Evolutionary conservation across 2,113 vertebrate species (phyloP).

Genomic region (Phycodurus eques): DNA sequence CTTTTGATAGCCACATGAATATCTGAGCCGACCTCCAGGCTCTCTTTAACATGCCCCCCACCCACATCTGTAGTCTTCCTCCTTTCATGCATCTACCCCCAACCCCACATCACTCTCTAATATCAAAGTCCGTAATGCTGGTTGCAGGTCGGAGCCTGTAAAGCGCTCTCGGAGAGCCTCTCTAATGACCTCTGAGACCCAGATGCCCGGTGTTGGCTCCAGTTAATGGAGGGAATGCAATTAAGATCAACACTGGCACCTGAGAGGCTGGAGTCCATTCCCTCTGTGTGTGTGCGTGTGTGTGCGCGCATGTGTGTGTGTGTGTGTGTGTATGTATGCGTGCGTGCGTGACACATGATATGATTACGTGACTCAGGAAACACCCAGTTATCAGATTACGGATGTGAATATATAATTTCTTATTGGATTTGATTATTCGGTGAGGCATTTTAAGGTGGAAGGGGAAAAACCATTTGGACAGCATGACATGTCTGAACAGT

Average conservation of each 20-base stretch:
- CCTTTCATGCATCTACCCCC: conserved; percentile 1
- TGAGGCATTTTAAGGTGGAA: not conserved
- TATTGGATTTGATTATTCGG: conserved; percentile 36
- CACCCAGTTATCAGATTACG: conserved; percentile 58
- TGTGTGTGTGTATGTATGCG: conserved; percentile 48
- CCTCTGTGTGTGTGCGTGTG: not conserved
- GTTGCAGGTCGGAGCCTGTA: conserved; percentile 24
- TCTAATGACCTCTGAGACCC: conserved; percentile 68
- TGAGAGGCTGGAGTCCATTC: conserved; percentile 54
- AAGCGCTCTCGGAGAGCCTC: conserved; percentile 40
- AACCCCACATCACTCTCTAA: conserved; percentile 3
- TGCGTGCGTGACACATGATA: conserved; percentile 63
- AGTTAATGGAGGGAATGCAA: conserved; percentile 75
- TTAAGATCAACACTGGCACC: conserved; percentile 70
- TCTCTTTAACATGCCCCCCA: conserved; percentile 4
- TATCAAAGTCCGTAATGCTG: not conserved
- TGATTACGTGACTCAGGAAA: conserved; percentile 63
- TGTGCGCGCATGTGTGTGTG: conserved; percentile 7
- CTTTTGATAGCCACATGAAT: not conserved
- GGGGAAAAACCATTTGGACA: conserved; percentile 7
- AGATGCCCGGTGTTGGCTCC: conserved; percentile 52
- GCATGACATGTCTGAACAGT: not conserved
- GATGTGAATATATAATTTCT: conserved; percentile 32
- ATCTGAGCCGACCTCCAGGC: not conserved
- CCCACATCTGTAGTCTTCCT: not conserved